Conservation (phyloP, 2,113 vertebrate genomes). For the Sinocyclocheilus grahami region DNA sequence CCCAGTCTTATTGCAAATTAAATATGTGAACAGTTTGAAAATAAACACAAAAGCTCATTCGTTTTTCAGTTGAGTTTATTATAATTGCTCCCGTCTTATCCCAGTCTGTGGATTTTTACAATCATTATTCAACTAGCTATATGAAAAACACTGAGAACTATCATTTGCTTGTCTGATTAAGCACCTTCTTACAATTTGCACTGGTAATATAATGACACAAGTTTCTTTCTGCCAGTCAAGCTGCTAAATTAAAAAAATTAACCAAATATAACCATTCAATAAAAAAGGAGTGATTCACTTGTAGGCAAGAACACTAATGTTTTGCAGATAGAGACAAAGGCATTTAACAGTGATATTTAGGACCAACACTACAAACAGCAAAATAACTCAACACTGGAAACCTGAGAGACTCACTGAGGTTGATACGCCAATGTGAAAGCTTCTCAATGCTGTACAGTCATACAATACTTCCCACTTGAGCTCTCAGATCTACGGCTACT, state of each 20-base stretch:
- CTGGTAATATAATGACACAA: neutral
- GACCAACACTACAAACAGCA: neutral
- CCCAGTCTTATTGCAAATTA: neutral
- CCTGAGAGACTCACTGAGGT: slow-evolving; percentile 49
- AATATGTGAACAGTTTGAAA: neutral
- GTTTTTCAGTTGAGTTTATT: slow-evolving; percentile 32
- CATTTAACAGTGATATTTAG: slow-evolving; percentile 5
- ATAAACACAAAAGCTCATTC: neutral
- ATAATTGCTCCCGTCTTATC: slow-evolving; percentile 16
- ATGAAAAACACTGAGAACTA: slow-evolving; percentile 8
- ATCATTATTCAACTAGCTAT: neutral
- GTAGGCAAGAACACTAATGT: neutral
- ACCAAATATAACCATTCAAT: neutral
- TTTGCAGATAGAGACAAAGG: neutral
- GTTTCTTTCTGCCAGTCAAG: neutral
- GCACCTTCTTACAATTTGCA: slow-evolving; percentile 2
- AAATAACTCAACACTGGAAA: slow-evolving; percentile 45
- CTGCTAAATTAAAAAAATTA: neutral
- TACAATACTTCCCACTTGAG: slow-evolving; percentile 6
- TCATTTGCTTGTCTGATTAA: neutral
- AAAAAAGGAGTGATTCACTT: neutral
- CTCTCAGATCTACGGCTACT: slow-evolving; percentile 18
- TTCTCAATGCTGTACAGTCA: slow-evolving; percentile 12
- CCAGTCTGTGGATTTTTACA: slow-evolving; percentile 4
- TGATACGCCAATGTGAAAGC: slow-evolving; percentile 9